Evolutionary conservation across 2,113 vertebrate species (phyloP), one percentile per base, ranked within the genome.

Genomic region (Helogale parvula): DNA sequence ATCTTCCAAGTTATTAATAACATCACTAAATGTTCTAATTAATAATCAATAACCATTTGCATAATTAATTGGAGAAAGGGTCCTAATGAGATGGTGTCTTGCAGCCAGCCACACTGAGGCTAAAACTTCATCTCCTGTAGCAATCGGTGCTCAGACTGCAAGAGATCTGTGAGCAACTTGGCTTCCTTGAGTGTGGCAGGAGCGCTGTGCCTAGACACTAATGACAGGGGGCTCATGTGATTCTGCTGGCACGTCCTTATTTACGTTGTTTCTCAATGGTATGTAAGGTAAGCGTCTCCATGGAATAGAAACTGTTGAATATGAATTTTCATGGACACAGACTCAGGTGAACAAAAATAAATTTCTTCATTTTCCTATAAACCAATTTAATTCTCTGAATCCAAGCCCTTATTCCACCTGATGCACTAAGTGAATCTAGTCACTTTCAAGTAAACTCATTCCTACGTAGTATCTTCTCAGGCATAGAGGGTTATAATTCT

Each of bases 11-110:
- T 98, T 97, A 98, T 98, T 98, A 98, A 98, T 98, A 97, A 94
- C 97, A 96, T 97, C 94, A 85, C 95, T 98, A 95, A 98, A 91
- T 97, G 97, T 92, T 97, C 65, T 98, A 98, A 97, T 98, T 98
- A 98, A 98, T 99, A 98, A 99, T 99, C 98, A 97, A 98, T 97
- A 98, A 98, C 95, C 88, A 98, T 98, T 98, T 98, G 95, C 98
- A 98, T 98, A 80, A 98, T 83, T 98, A 98, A 97, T 99, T 98
- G 93, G 66, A n/a, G 4, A 94, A 98, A 88, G 90, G 94, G 60
- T 93, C 71, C 63, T 83, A 97, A 97, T 97, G 97, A 96, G 97
- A 98, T 50, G 3, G 94, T 80, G 12, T 60, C 92, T 91, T 21
- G 79, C 9, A 93, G 81, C 88, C 31, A 16, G 66, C 80, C 57